Evolutionary conservation across 2,113 vertebrate species (phyloP).

Genomic region (Seriola aureovittata): DNA sequence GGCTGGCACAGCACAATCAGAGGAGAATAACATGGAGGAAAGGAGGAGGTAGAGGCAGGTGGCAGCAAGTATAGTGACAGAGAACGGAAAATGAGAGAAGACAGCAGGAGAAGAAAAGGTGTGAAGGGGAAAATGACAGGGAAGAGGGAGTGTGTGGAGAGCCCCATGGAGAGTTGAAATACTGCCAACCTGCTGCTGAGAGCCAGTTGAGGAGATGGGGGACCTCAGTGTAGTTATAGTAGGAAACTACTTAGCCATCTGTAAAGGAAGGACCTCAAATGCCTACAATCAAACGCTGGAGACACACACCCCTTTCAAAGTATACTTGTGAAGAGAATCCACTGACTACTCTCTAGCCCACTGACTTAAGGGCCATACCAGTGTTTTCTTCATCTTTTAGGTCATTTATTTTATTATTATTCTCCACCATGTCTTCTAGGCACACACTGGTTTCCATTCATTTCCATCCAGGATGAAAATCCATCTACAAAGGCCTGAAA

Average conservation of each 20-base stretch:
- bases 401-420: background rate
- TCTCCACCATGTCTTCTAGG: background rate
- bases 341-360: background rate
- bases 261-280: constrained; percentile 33
- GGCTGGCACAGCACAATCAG: constrained; percentile 56
- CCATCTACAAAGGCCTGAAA: constrained; percentile 24
- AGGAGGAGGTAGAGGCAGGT: constrained; percentile 14
- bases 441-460: constrained; percentile 4
- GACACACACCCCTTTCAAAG: constrained; percentile 17
- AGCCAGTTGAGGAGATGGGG: constrained; percentile 52
- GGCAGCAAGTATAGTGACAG: constrained; percentile 11
- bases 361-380: background rate
- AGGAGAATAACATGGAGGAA: constrained; percentile 36
- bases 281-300: constrained; percentile 32
- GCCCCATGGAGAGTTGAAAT: constrained; percentile 37
- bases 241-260: constrained; percentile 39
- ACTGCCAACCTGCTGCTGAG: constrained; percentile 49
- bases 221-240: constrained; percentile 20
- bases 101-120: constrained; percentile 21
- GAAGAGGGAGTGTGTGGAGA: constrained; percentile 1
- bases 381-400: constrained; percentile 3
- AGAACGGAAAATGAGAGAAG: constrained; percentile 48
- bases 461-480: constrained; percentile 1
- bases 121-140: constrained; percentile 62
- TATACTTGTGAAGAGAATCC: background rate